Evolutionary conservation across 2,113 vertebrate genomes (phyloP), one percentile per base, ranked within the genome.

Genomic region (Hoplias malabaricus): DNA sequence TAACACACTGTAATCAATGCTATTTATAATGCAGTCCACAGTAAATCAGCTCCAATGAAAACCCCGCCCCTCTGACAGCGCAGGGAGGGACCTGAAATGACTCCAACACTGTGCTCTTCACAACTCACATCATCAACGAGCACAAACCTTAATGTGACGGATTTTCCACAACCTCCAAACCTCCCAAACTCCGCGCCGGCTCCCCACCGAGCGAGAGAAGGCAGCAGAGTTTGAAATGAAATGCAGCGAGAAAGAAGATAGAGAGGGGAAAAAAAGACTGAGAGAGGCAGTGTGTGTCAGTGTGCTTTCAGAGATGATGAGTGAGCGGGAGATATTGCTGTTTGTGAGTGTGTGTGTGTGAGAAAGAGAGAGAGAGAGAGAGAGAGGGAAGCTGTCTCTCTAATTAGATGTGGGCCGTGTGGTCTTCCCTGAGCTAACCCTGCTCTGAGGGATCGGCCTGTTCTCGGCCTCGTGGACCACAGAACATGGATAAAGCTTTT

Each of bases 371-470:
- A 36, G 36, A 38, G 46, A 54, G 27, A 53, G 9, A 21, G 25
- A 40, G 43, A 65, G n/a, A 31, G 25, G 19, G 27, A 2, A 13
- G 14, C n/a, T 19, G n/a, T 71, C 42, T 69, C 62, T 67, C 70
- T 82, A 79, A 82, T 72, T 68, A 78, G 76, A 79, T 61, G 38
- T 21, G 69, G 80, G 63, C 40, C 38, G 14, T 68, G 4, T 25
- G 63, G 57, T 74, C 38, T 69, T 65, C 73, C 77, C 72, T 38
- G 27, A 65, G 57, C 59, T 19, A 9, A n/a, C 59, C 19, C 2
- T 27, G 46, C 66, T 54, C 43, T 48, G 7, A 53, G 48, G 48
- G 48, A 23, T 9, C n/a, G 21, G 48, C 48, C 48, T 23, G 48
- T 53, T 21, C 48, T 53, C n/a, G 10, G 21, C 48, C 19, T 21